Percentiles rank a stretch among this genome's conserved stretches.
phyloP scores from a whole-genome alignment of 2,888 invertebrate species.

The Sclerodermus sp. region DNA sequence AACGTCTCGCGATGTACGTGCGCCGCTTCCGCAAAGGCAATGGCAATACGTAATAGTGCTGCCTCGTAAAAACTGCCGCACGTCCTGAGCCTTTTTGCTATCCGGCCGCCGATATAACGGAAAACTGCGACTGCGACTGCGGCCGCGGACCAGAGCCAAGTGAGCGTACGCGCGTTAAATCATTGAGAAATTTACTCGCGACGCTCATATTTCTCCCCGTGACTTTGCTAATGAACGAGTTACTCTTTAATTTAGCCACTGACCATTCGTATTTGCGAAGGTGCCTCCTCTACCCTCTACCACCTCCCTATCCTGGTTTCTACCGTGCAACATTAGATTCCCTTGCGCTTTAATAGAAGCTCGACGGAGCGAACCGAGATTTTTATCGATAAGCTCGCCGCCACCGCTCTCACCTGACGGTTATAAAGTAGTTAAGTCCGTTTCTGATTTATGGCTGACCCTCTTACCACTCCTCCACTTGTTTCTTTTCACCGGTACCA shows the following conservation, averaged over 20 bases:
- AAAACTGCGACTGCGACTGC: neutral
- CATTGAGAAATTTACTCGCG: neutral
- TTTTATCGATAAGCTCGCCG: constrained; percentile 31
- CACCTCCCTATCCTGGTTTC: neutral
- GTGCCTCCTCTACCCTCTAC: neutral
- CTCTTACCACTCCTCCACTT: too few relatives aligned
- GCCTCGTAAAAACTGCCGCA: constrained; percentile 15
- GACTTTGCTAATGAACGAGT: neutral
- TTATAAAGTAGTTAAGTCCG: constrained; percentile 34
- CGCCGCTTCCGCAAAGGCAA: constrained; percentile 15
- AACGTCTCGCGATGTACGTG: constrained; percentile 34
- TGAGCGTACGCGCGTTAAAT: neutral
- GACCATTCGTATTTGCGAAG: neutral
- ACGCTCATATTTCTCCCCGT: neutral
- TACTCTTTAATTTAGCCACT: neutral
- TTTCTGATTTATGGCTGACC: constrained; percentile 25
- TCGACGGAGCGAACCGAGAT: constrained; percentile 16
- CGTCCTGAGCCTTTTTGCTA: constrained; percentile 3
- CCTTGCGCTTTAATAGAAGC: constrained; percentile 20
- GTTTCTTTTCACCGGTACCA: too few relatives aligned
- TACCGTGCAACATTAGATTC: neutral
- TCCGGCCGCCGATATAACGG: neutral
- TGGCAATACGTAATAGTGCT: neutral
- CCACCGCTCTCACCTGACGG: constrained; percentile 11
- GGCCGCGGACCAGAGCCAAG: too few relatives aligned